A percentile compares a stretch with the other conserved stretches of the same genome.
These are phyloP conservation scores for Uloborus plumipes DNA, from an alignment of 2,888 invertebrate species.

Conservation along the genomic window DNA sequence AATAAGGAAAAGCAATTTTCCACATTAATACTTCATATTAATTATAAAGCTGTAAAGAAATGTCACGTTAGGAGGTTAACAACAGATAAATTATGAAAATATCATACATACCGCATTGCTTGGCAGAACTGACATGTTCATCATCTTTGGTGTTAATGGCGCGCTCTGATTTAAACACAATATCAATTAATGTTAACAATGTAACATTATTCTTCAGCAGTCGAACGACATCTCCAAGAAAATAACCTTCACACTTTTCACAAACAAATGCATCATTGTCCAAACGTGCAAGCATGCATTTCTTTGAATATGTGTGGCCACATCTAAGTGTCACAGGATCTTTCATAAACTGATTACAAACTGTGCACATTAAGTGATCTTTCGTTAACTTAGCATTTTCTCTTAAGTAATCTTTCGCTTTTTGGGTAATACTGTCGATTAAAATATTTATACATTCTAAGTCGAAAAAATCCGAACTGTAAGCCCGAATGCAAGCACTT, in stretches of 20 bases:
- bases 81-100: not conserved
- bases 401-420: constrained; percentile 25
- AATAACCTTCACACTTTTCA: constrained; percentile 29
- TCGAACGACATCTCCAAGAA: constrained; percentile 22
- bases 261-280: constrained; percentile 32
- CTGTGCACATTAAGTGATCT: constrained; percentile 35
- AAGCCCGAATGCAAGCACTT: constrained; percentile 37
- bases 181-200: constrained; percentile 38
- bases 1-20: too few relatives aligned
- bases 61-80: too few relatives aligned
- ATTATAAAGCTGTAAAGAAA: constrained; percentile 1
- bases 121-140: not conserved
- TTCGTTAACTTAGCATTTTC: constrained; percentile 29
- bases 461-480: constrained; percentile 53
- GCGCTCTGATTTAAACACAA: constrained; percentile 12
- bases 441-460: constrained; percentile 26
- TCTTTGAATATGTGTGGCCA: constrained; percentile 52
- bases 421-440: constrained; percentile 19
- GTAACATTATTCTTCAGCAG: constrained; percentile 42
- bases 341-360: constrained; percentile 38
- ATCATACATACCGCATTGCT: constrained; percentile 15
- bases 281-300: constrained; percentile 21
- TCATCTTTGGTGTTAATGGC: not conserved
- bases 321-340: constrained; percentile 57
- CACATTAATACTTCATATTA: too few relatives aligned